Conservation (phyloP, 2,888 invertebrate genomes). For the Melieria crassipennis region DNA sequence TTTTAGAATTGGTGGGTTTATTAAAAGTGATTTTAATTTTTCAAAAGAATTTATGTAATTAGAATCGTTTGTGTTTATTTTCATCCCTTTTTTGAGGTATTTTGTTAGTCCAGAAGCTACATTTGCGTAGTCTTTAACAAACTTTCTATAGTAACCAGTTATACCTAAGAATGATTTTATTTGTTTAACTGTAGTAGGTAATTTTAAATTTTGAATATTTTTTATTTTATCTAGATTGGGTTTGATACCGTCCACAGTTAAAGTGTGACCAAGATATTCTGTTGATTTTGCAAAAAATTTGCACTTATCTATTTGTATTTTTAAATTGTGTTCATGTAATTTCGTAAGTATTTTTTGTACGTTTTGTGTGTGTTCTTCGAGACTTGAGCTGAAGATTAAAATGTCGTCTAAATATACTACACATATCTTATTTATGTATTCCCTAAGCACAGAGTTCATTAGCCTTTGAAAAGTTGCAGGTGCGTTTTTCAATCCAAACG, state of each 20-base stretch:
- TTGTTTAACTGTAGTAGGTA: constrained; percentile 26
- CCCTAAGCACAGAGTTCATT: not conserved
- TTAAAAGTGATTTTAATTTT: constrained; percentile 32
- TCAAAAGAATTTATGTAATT: constrained; percentile 36
- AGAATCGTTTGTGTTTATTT: constrained; percentile 34
- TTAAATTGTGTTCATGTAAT: not conserved
- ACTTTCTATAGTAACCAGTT: constrained; percentile 26
- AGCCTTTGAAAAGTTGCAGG: constrained; percentile 11
- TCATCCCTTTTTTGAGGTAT: constrained; percentile 18
- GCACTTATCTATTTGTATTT: not conserved
- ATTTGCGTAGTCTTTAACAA: constrained; percentile 34
- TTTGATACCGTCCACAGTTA: constrained; percentile 5
- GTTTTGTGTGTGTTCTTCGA: constrained; percentile 1
- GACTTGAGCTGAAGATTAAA: constrained; percentile 3
- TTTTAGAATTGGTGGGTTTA: constrained; percentile 27
- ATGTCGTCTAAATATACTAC: constrained; percentile 7
- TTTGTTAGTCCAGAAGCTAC: constrained; percentile 25
- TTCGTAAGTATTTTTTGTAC: not conserved
- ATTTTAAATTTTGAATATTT: constrained; percentile 9
- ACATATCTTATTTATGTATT: too few species aligned
- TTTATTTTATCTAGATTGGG: constrained; percentile 8
- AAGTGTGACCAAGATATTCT: constrained; percentile 5
- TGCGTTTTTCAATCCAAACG: not conserved
- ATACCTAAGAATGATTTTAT: constrained; percentile 38
- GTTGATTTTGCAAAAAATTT: not conserved